These are phyloP conservation scores for Hermodice carunculata DNA, from an alignment of 2,888 invertebrate genomes.

Conservation along the genomic window DNA sequence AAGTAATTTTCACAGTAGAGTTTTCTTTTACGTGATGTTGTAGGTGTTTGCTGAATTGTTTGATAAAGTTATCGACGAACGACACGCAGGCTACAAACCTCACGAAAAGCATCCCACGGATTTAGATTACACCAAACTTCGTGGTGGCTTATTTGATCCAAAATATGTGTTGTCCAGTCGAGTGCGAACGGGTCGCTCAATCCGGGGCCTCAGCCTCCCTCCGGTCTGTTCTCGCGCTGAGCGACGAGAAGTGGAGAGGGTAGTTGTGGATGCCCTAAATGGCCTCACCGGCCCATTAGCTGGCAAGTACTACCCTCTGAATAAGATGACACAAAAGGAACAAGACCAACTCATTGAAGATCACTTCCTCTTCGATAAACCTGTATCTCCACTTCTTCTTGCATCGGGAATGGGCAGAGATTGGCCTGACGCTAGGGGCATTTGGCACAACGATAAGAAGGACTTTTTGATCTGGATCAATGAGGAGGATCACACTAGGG, in stretches of 20 bases:
- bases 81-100: conserved; percentile 42
- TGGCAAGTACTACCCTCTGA: conserved; percentile 38
- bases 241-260: conserved; percentile 39
- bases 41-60: conserved; percentile 43
- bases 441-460: conserved; percentile 73
- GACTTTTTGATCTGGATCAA: conserved; percentile 42
- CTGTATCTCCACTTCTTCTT: conserved; percentile 33
- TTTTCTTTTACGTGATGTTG: too few relatives aligned
- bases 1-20: too few relatives aligned
- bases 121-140: conserved; percentile 35
- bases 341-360: conserved; percentile 33
- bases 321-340: conserved; percentile 35
- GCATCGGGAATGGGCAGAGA: conserved; percentile 28
- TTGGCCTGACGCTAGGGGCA: conserved; percentile 66
- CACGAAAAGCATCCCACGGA: conserved; percentile 40
- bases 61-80: conserved; percentile 41
- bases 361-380: conserved; percentile 41
- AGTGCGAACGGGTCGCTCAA: conserved; percentile 37
- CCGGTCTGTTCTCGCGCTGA: conserved; percentile 40
- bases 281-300: conserved; percentile 21
- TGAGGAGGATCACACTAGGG: conserved; percentile 38
- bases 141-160: conserved; percentile 32
- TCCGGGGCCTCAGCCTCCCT: conserved; percentile 40
- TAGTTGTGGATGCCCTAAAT: conserved; percentile 31
- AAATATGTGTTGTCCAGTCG: conserved; percentile 42